These are phyloP conservation scores for Amia ocellicauda DNA, from an alignment of 2,113 vertebrate species.

Conservation along the genomic window DNA sequence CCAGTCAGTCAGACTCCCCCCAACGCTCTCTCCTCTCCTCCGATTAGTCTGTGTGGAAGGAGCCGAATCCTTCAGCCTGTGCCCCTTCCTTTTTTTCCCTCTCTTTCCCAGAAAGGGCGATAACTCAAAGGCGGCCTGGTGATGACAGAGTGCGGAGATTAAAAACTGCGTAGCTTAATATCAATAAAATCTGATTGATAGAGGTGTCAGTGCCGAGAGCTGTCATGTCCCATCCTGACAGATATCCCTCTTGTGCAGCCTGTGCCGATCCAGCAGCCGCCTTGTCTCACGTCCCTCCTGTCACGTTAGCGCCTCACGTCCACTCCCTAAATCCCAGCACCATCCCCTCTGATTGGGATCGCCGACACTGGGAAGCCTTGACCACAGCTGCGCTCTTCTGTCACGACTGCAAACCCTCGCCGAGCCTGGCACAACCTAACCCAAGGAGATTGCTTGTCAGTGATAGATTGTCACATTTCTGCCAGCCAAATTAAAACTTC, in stretches of 20 bases:
- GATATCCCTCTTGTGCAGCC: background rate
- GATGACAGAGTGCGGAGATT: background rate
- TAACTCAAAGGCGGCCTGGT: background rate
- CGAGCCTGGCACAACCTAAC: no score
- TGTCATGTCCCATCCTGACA: background rate
- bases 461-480: no score
- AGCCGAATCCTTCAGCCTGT: no score
- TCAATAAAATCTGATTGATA: slow-evolving; percentile 5
- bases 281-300: background rate
- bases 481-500: no score
- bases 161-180: slow-evolving; percentile 8
- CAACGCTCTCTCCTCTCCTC: background rate
- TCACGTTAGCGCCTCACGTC: background rate
- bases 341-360: background rate
- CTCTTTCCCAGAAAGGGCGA: background rate
- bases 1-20: background rate
- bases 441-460: no score
- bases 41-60: background rate
- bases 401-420: no score
- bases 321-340: background rate
- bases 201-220: background rate
- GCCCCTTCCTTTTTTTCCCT: background rate
- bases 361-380: background rate
- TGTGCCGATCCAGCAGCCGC: background rate
- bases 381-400: background rate